phyloP scores from a whole-genome alignment of 2,797 vertebrate genomes.

The Columba guinea region DNA sequence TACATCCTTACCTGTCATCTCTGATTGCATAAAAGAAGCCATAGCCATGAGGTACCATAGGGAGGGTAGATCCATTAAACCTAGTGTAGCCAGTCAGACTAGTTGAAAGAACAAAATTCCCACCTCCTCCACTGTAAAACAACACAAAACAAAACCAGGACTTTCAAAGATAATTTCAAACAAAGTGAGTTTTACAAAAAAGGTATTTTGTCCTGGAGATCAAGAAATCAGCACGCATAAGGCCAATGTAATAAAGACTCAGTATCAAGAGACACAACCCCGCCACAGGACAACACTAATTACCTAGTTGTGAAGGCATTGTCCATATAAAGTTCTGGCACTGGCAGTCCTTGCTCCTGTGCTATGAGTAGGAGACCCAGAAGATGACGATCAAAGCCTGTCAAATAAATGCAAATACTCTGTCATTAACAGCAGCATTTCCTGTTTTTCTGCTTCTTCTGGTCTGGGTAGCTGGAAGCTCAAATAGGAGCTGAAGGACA shows the following conservation, averaged over 20 bases:
- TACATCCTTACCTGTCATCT: slow-evolving; percentile 86
- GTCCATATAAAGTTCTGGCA: slow-evolving; percentile 89
- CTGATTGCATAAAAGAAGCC: slow-evolving; percentile 96
- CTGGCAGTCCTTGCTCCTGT: slow-evolving; percentile 85
- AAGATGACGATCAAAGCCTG: slow-evolving; percentile 96
- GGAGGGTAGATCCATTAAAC: slow-evolving; percentile 81
- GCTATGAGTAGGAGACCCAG: slow-evolving; percentile 89
- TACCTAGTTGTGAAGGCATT: slow-evolving; percentile 91
- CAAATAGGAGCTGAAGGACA: neutral
- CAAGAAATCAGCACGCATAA: neutral
- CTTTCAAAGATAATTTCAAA: neutral
- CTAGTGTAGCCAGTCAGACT: slow-evolving; percentile 92
- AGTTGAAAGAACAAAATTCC: slow-evolving; percentile 93
- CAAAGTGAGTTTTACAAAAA: neutral
- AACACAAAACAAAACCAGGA: slow-evolving; percentile 41
- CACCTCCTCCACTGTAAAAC: slow-evolving; percentile 89
- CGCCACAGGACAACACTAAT: neutral
- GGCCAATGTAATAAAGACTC: neutral
- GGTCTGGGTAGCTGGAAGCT: neutral
- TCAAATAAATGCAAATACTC: slow-evolving; percentile 32
- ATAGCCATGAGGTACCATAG: slow-evolving; percentile 92
- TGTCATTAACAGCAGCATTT: neutral
- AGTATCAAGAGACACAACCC: neutral
- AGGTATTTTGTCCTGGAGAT: neutral
- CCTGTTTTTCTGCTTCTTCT: neutral